These are phyloP conservation scores for Hydropsyche betteni DNA, from an alignment of 2,888 invertebrate species.

Conservation along the genomic window DNA sequence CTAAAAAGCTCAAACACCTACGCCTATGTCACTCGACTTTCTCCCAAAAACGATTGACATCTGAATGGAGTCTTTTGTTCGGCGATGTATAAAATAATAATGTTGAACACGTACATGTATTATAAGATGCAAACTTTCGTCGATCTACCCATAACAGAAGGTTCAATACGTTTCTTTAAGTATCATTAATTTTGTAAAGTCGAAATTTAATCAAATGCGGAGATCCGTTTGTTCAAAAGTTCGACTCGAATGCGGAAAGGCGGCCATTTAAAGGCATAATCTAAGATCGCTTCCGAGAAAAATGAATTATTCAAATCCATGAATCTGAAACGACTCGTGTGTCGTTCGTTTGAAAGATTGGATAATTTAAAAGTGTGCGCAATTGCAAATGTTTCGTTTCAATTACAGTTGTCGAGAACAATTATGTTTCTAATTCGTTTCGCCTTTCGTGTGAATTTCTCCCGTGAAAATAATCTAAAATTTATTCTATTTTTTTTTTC, in stretches of 20 bases:
- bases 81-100: no score
- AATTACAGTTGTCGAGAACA: no score
- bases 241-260: not conserved
- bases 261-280: not conserved
- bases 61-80: not conserved
- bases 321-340: conserved; percentile 20
- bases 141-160: not conserved
- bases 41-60: conserved; percentile 17
- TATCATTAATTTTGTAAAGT: conserved; percentile 7
- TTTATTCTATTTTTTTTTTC: no score
- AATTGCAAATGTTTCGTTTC: not conserved
- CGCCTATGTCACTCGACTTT: conserved; percentile 21
- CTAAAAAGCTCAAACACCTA: conserved; percentile 18
- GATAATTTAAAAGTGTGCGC: not conserved
- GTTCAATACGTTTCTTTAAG: not conserved
- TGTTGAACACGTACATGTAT: no score
- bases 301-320: conserved; percentile 26
- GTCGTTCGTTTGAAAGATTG: not conserved
- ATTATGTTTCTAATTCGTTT: not conserved
- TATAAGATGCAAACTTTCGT: not conserved
- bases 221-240: conserved; percentile 14
- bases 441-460: not conserved
- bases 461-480: not conserved
- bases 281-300: conserved; percentile 7
- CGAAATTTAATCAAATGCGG: conserved; percentile 8